Evolutionary conservation across 1,140 invertebrate genomes (phyloP).

Genomic region (Macrobrachium rosenbergii): DNA sequence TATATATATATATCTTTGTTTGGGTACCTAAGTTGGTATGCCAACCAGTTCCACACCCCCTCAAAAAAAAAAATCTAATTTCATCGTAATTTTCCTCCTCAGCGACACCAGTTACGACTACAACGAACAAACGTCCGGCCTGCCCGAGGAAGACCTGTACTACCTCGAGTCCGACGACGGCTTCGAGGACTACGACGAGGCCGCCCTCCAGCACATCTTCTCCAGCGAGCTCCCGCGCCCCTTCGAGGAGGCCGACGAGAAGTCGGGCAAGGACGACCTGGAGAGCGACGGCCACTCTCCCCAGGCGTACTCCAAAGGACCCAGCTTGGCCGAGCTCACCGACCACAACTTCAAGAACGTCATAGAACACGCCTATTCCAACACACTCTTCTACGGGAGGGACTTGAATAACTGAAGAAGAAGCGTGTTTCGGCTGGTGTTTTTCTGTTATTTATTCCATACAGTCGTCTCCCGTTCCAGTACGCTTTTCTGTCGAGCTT

Average conservation of each 20-base stretch:
- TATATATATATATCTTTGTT: neutral
- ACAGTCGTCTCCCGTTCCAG: too few species aligned
- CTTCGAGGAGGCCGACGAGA: conserved; percentile 47
- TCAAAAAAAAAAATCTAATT: too few species aligned
- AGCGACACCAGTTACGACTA: neutral
- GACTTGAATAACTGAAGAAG: neutral
- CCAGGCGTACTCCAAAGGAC: neutral
- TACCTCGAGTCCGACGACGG: conserved; percentile 42
- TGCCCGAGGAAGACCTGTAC: conserved; percentile 53
- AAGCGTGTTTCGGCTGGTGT: neutral
- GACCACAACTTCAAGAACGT: conserved; percentile 65
- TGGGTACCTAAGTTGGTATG: conserved; percentile 16
- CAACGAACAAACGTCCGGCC: conserved; percentile 33
- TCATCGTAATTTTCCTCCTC: neutral
- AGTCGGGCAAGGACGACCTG: conserved; percentile 33
- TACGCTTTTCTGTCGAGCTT: too few species aligned
- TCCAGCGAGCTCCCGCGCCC: conserved; percentile 52
- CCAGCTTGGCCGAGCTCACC: conserved; percentile 51
- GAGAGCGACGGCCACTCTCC: neutral
- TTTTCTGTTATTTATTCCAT: too few species aligned
- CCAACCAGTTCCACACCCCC: neutral
- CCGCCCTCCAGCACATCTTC: conserved; percentile 28
- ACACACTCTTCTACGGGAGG: conserved; percentile 63
- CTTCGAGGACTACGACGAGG: conserved; percentile 31
- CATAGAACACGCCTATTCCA: conserved; percentile 60